Evolutionary conservation across 1,140 invertebrate species (phyloP), one percentile per base, ranked within the genome.

Genomic region (Oryzaephilus surinamensis): DNA sequence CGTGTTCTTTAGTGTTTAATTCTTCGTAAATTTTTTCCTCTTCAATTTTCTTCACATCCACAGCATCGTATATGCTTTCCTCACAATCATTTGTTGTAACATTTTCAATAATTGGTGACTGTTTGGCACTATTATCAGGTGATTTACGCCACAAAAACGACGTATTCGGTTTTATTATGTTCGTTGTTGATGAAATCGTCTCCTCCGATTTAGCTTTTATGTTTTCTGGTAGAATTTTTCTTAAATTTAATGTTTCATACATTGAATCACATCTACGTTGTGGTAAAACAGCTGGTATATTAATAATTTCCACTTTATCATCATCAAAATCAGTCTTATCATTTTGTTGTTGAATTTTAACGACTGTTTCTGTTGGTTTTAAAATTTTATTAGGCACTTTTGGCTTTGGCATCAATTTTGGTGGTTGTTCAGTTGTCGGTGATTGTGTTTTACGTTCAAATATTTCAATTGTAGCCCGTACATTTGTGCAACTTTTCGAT

Each of bases 401-500:
- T 2, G 64, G 62, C 46, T 66, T 67, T 37, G 44, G 44, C 42
- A 51, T 33, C 21, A 26, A 15, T 17, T 43, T 47, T 20, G 23
- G 19, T 28, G 30, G n/a, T n/a, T n/a, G n/a, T n/a, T n/a, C n/a
- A n/a, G n/a, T n/a, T n/a, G n/a, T n/a, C 32, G 16, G 26, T 29
- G 16, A 30, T 19, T 35, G 31, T 12, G 33, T 48, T 33, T 31
- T 43, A 18, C 51, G 51, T 51, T 69, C 66, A 20, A 68, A 68
- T 30, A 64, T 66, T 27, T 62, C 57, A 15, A 68, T 68, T 10
- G 63, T 59, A 1, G 56, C 57, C 21, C 59, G 55, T 13, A 67
- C 65, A 7, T 43, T 58, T 35, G n/a, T n/a, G n/a, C n/a, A n/a
- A n/a, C n/a, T n/a, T n/a, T n/a, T n/a, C n/a, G n/a, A n/a, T n/a